These are phyloP conservation scores for Sycon ciliatum DNA, from an alignment of 37 sponge, comb jelly and placozoan species.

Conservation along the genomic window DNA sequence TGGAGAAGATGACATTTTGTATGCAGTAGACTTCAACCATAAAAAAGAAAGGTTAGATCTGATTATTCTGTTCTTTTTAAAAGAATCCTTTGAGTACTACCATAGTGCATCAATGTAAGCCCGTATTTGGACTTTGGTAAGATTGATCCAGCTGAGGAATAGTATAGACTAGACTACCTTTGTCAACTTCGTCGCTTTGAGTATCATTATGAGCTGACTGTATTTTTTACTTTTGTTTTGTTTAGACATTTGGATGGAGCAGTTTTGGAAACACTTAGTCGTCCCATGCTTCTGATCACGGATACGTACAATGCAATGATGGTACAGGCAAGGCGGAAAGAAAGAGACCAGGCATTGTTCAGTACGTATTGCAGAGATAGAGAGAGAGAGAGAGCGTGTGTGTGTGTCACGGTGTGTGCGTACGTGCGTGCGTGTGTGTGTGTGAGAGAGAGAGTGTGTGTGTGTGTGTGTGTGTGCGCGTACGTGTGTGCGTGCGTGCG, in stretches of 20 bases:
- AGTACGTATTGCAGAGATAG: conserved; percentile 41
- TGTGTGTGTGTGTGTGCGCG: too few species aligned
- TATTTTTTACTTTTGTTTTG: neutral
- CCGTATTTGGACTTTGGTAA: neutral
- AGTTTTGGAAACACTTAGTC: conserved; percentile 62
- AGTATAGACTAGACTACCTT: neutral
- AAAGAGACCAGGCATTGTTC: conserved; percentile 84
- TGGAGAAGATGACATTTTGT: conserved; percentile 94
- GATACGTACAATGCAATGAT: conserved; percentile 86
- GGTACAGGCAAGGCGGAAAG: conserved; percentile 78
- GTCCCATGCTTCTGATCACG: conserved; percentile 89
- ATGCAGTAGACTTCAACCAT: conserved; percentile 98
- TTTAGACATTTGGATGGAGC: conserved; percentile 88
- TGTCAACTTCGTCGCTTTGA: neutral
- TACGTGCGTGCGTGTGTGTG: neutral
- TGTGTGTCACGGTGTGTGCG: neutral
- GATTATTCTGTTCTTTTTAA: neutral
- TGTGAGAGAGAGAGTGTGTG: too few species aligned
- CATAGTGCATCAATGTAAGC: neutral
- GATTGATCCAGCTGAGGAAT: neutral
- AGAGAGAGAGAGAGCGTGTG: neutral
- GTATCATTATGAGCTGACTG: neutral
- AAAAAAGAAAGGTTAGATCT: conserved; percentile 85
- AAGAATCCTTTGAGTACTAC: neutral
- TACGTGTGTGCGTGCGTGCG: too few species aligned